Evolutionary conservation across 2,113 vertebrate genomes (phyloP).

Genomic region (Neotoma lepida): DNA sequence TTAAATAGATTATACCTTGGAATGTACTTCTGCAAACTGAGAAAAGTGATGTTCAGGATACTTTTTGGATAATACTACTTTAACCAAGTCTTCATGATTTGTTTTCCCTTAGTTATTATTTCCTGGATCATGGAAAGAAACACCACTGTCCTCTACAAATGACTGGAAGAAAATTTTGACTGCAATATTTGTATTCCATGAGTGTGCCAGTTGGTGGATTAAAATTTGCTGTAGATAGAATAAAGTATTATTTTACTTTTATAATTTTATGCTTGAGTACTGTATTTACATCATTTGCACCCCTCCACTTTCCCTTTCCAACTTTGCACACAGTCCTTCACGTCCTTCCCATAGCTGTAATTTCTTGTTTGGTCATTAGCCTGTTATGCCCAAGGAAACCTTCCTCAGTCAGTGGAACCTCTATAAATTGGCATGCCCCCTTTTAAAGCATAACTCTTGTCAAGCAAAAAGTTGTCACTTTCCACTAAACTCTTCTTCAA

Average conservation of each 20-base stretch:
- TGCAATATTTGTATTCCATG: constrained; percentile 17
- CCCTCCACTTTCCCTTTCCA: not conserved
- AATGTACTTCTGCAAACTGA: constrained; percentile 13
- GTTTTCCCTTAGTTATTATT: constrained; percentile 1
- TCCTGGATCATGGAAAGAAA: not conserved
- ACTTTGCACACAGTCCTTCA: not conserved
- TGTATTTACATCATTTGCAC: not conserved
- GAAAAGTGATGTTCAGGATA: not conserved
- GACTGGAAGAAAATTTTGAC: not conserved
- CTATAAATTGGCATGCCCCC: not conserved
- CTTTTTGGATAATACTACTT: constrained; percentile 34
- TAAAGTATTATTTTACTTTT: not conserved
- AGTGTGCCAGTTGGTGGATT: not conserved
- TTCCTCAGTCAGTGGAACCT: not conserved
- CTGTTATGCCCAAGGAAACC: constrained; percentile 17
- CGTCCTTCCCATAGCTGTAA: not conserved
- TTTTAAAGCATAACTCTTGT: not conserved
- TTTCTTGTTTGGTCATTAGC: not conserved
- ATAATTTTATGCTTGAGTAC: not conserved
- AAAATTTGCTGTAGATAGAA: constrained; percentile 1
- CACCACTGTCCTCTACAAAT: not conserved
- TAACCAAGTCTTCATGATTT: not conserved
- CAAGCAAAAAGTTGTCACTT: not conserved
- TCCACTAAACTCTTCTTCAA: constrained; percentile 8
- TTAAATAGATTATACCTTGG: not conserved